Evolutionary conservation across 2,797 vertebrate species (phyloP).

Genomic region (Rachycentron canadum): DNA sequence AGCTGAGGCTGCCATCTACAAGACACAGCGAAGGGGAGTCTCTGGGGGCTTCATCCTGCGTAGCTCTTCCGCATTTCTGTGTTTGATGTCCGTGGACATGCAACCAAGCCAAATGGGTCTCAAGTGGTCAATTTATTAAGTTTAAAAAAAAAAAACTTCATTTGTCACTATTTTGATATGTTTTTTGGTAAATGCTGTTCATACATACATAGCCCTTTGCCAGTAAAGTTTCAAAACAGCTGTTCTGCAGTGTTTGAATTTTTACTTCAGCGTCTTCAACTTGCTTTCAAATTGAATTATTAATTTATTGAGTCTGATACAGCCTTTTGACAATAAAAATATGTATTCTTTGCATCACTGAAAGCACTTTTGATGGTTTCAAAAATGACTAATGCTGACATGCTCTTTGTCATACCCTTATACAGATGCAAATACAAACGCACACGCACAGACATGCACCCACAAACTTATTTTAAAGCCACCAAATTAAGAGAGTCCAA

Average conservation of each 20-base stretch:
- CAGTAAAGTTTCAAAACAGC: background rate
- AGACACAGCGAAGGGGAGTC: background rate
- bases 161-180: background rate
- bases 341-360: constrained; percentile 23
- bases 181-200: background rate
- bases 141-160: background rate
- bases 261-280: background rate
- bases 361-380: background rate
- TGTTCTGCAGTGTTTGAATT: constrained; percentile 6
- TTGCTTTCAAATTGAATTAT: constrained; percentile 18
- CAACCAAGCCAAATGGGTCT: background rate
- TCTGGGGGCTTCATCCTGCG: background rate
- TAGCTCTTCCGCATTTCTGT: constrained; percentile 18
- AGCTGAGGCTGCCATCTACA: constrained; percentile 51
- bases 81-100: background rate
- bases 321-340: constrained; percentile 27
- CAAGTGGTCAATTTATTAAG: background rate
- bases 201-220: background rate
- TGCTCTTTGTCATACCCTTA: background rate
- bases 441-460: background rate
- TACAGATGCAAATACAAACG: background rate
- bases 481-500: background rate
- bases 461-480: constrained; percentile 8
- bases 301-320: constrained; percentile 38
- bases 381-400: background rate